Evolutionary conservation across 2,113 vertebrate species (phyloP), one percentile per base, ranked within the genome.

Genomic region (Pangasianodon hypophthalmus): DNA sequence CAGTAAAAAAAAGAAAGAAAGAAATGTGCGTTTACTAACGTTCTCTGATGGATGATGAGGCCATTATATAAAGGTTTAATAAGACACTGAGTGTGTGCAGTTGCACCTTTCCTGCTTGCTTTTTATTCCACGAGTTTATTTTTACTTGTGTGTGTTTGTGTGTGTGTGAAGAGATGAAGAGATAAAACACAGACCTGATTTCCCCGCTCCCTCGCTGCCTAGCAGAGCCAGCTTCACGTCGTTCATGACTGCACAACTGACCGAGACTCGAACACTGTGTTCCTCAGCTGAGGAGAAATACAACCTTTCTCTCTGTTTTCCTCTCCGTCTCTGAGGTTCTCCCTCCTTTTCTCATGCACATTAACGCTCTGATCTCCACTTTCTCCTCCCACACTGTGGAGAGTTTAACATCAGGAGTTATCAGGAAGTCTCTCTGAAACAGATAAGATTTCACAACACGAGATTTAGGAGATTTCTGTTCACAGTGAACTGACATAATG

Each of bases 211-310:
- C 77, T 89, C 92, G 52, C 95, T 96, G 14, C 96, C 96, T 91
- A 96, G 92, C 88, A 96, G 90, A 62, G 96, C 95, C 92, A 96
- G 93, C 92, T 96, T 96, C 90, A 96, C 94, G 93, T 96, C 93
- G 92, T 94, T 96, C 96, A 96, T 96, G 93, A 19, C 91, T 88
- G 92, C 19, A 50, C 62, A 64, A 48, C 37, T 26, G 83, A 13
- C 46, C 5, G 46, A 79, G 75, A 79, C 79, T 81, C 46, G 7
- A 13, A 81, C 48, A 6, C 46, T 2, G 13, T 77, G 73, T 29
- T 50, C 26, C 46, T 80, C 46, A 50, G 77, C 46, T 29, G 46
- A 52, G 46, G 77, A 50, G 26, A n/a, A 80, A 80, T 16, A 0
- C 50, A 80, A 48, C 48, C 62, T 77, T 37, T 48, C 41, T 48